These are phyloP conservation scores for Euphonia xanthogaster DNA, from an alignment of 2,797 vertebrate species.

Conservation along the genomic window DNA sequence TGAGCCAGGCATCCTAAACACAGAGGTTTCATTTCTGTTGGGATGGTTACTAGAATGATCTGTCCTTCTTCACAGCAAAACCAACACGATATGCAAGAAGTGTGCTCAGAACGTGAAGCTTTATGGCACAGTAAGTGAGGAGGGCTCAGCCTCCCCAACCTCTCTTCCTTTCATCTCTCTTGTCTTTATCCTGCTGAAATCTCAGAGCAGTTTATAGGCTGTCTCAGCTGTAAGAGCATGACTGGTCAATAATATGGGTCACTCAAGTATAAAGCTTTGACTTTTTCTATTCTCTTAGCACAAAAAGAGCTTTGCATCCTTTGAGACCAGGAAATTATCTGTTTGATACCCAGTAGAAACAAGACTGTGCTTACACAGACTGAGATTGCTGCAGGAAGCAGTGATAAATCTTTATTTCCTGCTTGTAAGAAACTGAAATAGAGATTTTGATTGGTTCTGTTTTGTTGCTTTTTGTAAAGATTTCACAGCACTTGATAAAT, in stretches of 20 bases:
- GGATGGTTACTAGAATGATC: not conserved
- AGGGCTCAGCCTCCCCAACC: not conserved
- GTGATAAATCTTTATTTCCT: not conserved
- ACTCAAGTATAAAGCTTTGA: not conserved
- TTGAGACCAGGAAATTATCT: not conserved
- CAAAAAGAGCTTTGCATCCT: not conserved
- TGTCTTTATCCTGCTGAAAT: not conserved
- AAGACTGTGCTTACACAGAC: not conserved
- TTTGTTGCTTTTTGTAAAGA: not conserved
- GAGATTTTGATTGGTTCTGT: not conserved
- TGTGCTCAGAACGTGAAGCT: slow-evolving; percentile 99
- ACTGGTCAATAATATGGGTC: not conserved
- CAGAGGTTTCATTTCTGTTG: not conserved
- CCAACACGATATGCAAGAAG: slow-evolving; percentile 99
- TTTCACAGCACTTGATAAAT: not conserved
- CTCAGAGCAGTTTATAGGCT: not conserved
- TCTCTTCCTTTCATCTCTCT: not conserved
- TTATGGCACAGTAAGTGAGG: slow-evolving; percentile 92
- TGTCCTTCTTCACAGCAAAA: slow-evolving; percentile 84
- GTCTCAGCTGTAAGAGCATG: not conserved
- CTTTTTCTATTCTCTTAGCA: not conserved
- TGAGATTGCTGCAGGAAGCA: not conserved
- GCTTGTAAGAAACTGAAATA: not conserved
- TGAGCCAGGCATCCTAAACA: not conserved
- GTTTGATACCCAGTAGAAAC: not conserved